Conservation (phyloP, 2,888 invertebrate genomes). For the Drosophila demipolita region DNA sequence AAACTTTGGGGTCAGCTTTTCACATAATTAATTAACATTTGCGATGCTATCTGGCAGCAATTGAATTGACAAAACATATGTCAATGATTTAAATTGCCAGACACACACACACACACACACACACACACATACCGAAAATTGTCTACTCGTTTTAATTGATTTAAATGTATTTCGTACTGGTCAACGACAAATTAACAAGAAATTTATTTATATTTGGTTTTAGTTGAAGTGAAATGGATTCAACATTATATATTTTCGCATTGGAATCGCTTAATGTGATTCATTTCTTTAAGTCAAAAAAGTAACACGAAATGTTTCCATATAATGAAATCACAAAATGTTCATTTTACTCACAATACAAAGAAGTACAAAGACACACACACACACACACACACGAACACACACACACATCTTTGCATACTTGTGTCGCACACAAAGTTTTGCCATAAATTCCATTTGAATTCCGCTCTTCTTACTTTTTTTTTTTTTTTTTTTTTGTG, state of each 20-base stretch:
- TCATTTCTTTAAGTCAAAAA: conserved; percentile 29
- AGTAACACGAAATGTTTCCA: conserved; percentile 29
- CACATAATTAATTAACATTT: conserved; percentile 42
- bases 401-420: conserved; percentile 29
- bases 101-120: not conserved
- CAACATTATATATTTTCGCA: conserved; percentile 3
- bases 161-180: conserved; percentile 14
- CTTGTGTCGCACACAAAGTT: conserved; percentile 58
- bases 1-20: conserved; percentile 41
- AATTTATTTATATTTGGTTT: not conserved
- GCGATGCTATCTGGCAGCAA: conserved; percentile 28
- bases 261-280: conserved; percentile 29
- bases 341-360: conserved; percentile 9
- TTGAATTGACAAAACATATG: conserved; percentile 36
- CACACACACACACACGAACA: not conserved
- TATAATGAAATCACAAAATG: conserved; percentile 44
- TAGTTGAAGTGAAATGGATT: not conserved
- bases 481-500: conserved; percentile 34
- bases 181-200: not conserved
- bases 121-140: not conserved
- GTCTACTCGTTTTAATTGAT: conserved; percentile 30
- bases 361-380: conserved; percentile 1
- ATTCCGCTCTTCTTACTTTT: conserved; percentile 40
- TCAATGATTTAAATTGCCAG: conserved; percentile 9
- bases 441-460: conserved; percentile 57